Conservation (phyloP, 1,140 invertebrate genomes). For the Habropoda laboriosa region DNA sequence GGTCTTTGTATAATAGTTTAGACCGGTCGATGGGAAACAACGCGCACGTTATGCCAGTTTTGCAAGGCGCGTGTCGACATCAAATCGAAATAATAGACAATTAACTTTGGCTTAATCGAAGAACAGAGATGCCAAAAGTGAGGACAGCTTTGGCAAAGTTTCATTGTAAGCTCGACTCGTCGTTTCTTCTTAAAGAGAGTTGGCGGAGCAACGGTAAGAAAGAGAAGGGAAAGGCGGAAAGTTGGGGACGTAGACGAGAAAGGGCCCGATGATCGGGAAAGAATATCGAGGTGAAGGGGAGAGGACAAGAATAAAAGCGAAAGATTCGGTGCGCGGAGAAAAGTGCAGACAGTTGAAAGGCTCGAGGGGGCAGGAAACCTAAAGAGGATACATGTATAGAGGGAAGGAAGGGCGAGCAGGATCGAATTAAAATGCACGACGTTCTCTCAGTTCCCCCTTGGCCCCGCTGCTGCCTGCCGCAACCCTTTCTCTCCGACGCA, state of each 20-base stretch:
- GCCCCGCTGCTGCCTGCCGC: background rate
- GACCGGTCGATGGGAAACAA: too few relatives aligned
- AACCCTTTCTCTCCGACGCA: conserved; percentile 29
- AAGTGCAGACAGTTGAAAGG: background rate
- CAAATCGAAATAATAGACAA: background rate
- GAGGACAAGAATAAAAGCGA: background rate
- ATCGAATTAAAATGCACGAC: conserved; percentile 64
- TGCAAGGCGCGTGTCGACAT: background rate
- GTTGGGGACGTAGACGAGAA: too few relatives aligned
- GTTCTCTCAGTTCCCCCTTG: background rate
- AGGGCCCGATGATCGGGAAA: too few relatives aligned
- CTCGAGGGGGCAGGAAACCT: conserved; percentile 23
- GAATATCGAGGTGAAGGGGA: background rate
- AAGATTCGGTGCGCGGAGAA: background rate
- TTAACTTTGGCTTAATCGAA: too few relatives aligned
- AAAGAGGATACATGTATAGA: conserved; percentile 24
- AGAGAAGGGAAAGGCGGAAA: background rate
- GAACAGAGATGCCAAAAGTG: too few relatives aligned
- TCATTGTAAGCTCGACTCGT: too few relatives aligned
- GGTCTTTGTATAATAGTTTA: background rate
- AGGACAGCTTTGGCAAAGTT: too few relatives aligned
- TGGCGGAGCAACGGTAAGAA: too few relatives aligned
- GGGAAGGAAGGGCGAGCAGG: conserved; percentile 19
- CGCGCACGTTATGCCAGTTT: background rate
- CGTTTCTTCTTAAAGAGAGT: too few relatives aligned